Evolutionary conservation across 1,140 invertebrate species (phyloP), one percentile per base, ranked within the genome.

Genomic region (Solenopsis invicta): DNA sequence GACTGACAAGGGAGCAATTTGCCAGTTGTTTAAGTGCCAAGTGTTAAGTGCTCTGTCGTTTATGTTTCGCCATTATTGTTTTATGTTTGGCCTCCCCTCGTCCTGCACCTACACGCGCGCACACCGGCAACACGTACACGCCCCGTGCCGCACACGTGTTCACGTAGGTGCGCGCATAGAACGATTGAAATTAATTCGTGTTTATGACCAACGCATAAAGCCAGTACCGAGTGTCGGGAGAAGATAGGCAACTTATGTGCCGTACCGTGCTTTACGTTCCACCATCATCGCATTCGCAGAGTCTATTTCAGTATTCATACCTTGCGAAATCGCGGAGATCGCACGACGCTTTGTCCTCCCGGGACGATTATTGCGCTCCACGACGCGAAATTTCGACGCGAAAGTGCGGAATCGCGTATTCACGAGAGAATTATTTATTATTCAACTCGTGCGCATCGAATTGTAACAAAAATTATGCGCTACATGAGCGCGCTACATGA

Each of bases 1-100:
- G 91, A 93, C 93, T 95, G 94, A 95, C 94, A 95, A 94, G 94
- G 94, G 94, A 95, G 94, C 94, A 95, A 95, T 95, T 95, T 95
- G 94, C 94, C 94, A 95, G 95, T 95, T 95, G 94, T 95, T 95
- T 95, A 95, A 95, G 94, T 95, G 92, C 94, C 94, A 95, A 95
- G 95, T 95, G 95, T 95, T 95, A 95, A 95, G 94, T 95, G 94
- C 94, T 94, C 91, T 91, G 93, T 93, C 94, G 95, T 95, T 95
- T 95, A 95, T 95, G 95, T 93, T 94, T 93, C 91, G 93, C 94
- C 94, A 94, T 95, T 95, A 95, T 95, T 95, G 95, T 95, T 95
- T 95, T 95, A 95, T 95, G 94, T 93, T 94, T 94, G 93, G 90
- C 91, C 93, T 91, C 92, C 92, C 93, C 88, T 92, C 91, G 72